These are phyloP conservation scores for Chymomyza caudatula DNA, from an alignment of 2,888 invertebrate genomes.

Conservation along the genomic window DNA sequence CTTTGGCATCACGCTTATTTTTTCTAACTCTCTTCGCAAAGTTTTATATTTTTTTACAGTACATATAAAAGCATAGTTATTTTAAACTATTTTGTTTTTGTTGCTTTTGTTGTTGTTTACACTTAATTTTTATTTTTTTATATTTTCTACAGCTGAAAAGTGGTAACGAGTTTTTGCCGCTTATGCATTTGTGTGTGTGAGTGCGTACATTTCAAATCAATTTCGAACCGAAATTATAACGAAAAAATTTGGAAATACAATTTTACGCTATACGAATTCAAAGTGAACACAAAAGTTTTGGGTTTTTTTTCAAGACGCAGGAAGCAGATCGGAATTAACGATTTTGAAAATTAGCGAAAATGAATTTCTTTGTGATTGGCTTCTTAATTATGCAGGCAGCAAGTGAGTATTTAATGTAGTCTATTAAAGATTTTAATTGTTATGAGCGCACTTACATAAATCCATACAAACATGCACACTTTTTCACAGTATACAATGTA, in stretches of 20 bases:
- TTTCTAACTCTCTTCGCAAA: neutral
- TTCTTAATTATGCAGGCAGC: slow-evolving; percentile 76
- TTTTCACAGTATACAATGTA: neutral
- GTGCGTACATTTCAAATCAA: slow-evolving; percentile 26
- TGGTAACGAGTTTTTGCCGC: slow-evolving; percentile 1
- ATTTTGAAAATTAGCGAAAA: slow-evolving; percentile 42
- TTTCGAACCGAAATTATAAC: slow-evolving; percentile 7
- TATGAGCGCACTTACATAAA: neutral
- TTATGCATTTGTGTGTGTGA: slow-evolving; percentile 24
- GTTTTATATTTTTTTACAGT: neutral
- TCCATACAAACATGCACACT: slow-evolving; percentile 1
- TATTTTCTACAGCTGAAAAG: slow-evolving; percentile 24
- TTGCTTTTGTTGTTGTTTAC: too few species aligned
- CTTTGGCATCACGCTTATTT: slow-evolving; percentile 38
- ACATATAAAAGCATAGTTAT: neutral
- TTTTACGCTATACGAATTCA: slow-evolving; percentile 23
- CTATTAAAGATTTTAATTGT: neutral
- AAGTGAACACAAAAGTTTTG: neutral
- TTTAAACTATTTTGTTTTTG: slow-evolving; percentile 13
- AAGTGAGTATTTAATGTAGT: slow-evolving; percentile 57
- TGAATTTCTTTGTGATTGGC: slow-evolving; percentile 76
- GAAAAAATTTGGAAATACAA: slow-evolving; percentile 18
- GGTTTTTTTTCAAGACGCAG: neutral
- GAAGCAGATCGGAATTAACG: slow-evolving; percentile 16
- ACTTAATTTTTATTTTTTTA: slow-evolving; percentile 1